Evolutionary conservation across 2,888 invertebrate genomes (phyloP), one percentile per base, ranked within the genome.

Genomic region (Podotricha telesiphe): DNA sequence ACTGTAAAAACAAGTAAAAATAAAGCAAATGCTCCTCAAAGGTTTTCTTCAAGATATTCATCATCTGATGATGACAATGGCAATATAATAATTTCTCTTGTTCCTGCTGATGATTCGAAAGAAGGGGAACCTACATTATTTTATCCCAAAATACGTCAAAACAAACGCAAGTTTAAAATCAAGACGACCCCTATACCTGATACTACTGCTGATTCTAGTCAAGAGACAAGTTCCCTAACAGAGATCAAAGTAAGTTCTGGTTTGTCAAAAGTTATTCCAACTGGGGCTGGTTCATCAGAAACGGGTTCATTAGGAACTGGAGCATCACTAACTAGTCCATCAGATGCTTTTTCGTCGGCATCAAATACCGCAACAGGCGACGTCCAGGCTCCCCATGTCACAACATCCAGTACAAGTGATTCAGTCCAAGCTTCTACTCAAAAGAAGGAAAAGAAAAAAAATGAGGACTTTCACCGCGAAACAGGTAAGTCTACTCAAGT

Each of bases 41-140:
- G 37, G 76, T 80, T 74, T 82, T 80, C 71, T 78, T 86, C 59
- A 61, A 84, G 15, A 77, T 81, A 77, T 78, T 80, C 72, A 65
- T 75, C 64, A 22, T 76, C 20, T 13, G 70, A 74, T 4, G 79
- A 83, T 10, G 81, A 82, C 19, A 78, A 73, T 20, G 84, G 81
- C 19, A 78, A 73, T 20, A 84, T 83, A 1, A 82, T 87, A 59
- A 88, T 90, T 80, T 89, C 90, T 0, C 74, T 91, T 67, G 82
- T 89, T 1, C 89, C 91, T 15, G 79, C 80, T 45, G 81, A 82
- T 13, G 79, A 83, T 2, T 76, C 76, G 0, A 85, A 85, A 73
- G 85, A 83, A 51, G 81, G 77, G 0, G 89, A 90, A 73, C 91
- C 91, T 0, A 84, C 89, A 1, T 71, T 88, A 13, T 91, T 89